These are phyloP conservation scores for Melanostigma gelatinosum DNA, from an alignment of 2,113 vertebrate genomes.

Conservation along the genomic window DNA sequence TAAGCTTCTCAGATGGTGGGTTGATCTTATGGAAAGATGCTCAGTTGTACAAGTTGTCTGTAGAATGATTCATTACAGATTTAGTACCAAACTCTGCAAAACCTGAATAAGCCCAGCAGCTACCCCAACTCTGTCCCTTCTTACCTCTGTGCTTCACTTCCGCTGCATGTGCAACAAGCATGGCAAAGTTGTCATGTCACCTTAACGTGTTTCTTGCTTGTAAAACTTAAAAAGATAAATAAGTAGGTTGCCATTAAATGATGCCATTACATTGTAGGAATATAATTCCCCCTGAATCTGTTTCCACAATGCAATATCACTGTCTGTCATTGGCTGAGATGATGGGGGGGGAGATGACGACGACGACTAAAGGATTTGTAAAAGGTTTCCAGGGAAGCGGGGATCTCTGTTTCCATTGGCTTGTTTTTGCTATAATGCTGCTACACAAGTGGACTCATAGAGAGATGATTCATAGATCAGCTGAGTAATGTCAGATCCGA, in stretches of 20 bases:
- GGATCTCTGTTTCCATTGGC: conserved; percentile 77
- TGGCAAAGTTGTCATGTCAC: conserved; percentile 70
- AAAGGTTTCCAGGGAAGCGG: conserved; percentile 76
- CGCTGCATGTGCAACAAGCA: conserved; percentile 78
- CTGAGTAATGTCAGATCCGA: conserved; percentile 91
- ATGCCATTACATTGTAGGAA: conserved; percentile 68
- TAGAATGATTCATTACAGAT: conserved; percentile 46
- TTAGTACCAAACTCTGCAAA: conserved; percentile 46
- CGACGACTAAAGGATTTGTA: conserved; percentile 66
- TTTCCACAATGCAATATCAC: conserved; percentile 76
- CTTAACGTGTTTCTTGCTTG: conserved; percentile 63
- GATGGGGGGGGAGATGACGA: neutral
- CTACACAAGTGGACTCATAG: conserved; percentile 81
- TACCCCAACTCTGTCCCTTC: conserved; percentile 58
- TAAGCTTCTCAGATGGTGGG: conserved; percentile 39
- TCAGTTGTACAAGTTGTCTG: conserved; percentile 34
- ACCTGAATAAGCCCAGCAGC: conserved; percentile 47
- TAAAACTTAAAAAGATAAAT: conserved; percentile 33
- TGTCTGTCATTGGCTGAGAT: conserved; percentile 66
- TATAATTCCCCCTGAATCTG: conserved; percentile 57
- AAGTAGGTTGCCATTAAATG: conserved; percentile 69
- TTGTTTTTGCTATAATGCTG: conserved; percentile 81
- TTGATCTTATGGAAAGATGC: conserved; percentile 26
- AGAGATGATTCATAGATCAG: conserved; percentile 80
- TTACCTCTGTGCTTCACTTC: conserved; percentile 72